Conservation (phyloP, 2,888 invertebrate genomes). For the Nebria brevicollis region DNA sequence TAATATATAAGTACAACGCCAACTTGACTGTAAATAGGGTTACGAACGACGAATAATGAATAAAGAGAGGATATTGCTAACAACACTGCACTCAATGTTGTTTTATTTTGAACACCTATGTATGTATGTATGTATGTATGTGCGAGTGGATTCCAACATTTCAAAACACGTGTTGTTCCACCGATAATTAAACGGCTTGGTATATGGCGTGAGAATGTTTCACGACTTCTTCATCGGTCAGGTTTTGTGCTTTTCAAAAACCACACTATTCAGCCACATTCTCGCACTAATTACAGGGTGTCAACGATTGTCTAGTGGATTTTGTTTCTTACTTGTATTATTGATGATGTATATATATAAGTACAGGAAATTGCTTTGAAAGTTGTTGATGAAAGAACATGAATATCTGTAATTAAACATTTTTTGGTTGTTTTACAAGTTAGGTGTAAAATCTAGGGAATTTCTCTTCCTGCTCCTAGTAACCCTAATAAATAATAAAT, state of each 20-base stretch:
- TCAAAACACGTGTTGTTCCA: background rate
- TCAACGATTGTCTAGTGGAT: slow-evolving; percentile 1
- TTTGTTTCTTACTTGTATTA: background rate
- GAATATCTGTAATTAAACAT: background rate
- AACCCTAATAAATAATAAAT: background rate
- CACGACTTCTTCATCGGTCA: background rate
- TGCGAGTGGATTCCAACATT: background rate
- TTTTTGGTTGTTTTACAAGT: background rate
- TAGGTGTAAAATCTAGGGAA: background rate
- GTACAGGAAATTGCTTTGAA: background rate
- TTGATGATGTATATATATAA: background rate
- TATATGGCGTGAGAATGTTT: background rate
- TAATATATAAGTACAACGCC: too few relatives aligned
- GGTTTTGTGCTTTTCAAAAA: background rate
- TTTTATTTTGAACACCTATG: background rate
- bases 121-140: too few relatives aligned
- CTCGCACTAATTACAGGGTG: background rate
- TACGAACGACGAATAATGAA: background rate
- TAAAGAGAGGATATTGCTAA: background rate
- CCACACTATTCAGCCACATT: background rate
- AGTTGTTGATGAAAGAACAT: background rate
- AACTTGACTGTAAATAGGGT: background rate
- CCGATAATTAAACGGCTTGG: background rate
- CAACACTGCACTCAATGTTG: background rate
- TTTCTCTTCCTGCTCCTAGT: background rate